phyloP scores from a whole-genome alignment of 1,140 invertebrate genomes.

The Meloidogyne hapla region DNA sequence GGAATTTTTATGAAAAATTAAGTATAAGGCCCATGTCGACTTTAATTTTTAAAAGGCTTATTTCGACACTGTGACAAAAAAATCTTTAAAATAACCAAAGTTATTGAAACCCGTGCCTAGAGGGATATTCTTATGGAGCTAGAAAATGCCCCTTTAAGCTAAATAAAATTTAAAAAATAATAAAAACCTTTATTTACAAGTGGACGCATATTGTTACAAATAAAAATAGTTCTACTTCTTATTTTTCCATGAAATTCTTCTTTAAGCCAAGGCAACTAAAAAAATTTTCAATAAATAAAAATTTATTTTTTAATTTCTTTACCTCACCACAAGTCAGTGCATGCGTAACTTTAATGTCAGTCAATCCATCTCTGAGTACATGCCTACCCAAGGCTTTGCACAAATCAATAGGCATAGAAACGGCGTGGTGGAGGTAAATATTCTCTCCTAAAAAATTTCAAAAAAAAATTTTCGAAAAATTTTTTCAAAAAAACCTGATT shows the following conservation, averaged over 20 bases:
- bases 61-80: too few species aligned
- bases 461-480: too few species aligned
- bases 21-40: too few species aligned
- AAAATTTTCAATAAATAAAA: not conserved
- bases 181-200: conserved; percentile 32
- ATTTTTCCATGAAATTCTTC: conserved; percentile 35
- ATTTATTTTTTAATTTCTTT: conserved; percentile 19
- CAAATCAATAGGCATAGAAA: conserved; percentile 47
- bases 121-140: too few species aligned
- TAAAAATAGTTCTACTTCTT: conserved; percentile 50
- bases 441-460: conserved; percentile 9
- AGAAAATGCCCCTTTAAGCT: conserved; percentile 3
- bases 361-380: conserved; percentile 26
- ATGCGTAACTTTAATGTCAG: conserved; percentile 43
- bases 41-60: too few species aligned
- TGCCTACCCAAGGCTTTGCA: conserved; percentile 33
- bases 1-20: too few species aligned
- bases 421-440: conserved; percentile 39
- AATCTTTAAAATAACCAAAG: too few species aligned
- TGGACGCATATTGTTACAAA: conserved; percentile 32
- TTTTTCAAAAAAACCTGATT: conserved; percentile 8
- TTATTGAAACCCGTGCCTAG: too few species aligned
- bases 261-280: conserved; percentile 10
- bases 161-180: not conserved
- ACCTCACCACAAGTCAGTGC: conserved; percentile 41